A percentile compares a stretch with the other conserved stretches of the same genome.
Evolutionary conservation across 2,797 vertebrate species (phyloP).

Genomic region (Phataginus tricuspis): DNA sequence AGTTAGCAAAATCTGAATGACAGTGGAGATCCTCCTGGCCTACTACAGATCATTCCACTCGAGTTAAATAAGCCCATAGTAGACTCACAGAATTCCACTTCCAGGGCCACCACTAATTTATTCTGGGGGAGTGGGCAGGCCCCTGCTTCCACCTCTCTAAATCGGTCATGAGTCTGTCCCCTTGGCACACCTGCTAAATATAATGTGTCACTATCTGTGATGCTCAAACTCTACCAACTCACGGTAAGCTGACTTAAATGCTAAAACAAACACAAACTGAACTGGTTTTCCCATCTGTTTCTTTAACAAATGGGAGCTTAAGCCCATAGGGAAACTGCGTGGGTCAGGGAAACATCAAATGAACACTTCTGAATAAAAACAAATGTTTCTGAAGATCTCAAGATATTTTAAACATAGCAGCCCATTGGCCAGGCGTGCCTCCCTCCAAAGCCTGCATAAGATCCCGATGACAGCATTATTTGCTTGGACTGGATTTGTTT

Average conservation of each 20-base stretch:
- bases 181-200: not conserved
- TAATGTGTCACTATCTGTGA: not conserved
- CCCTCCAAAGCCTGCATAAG: slow-evolving; percentile 64
- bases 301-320: slow-evolving; percentile 76
- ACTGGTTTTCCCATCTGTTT: slow-evolving; percentile 74
- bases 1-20: not conserved
- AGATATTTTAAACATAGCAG: slow-evolving; percentile 72
- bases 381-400: slow-evolving; percentile 77
- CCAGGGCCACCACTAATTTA: not conserved
- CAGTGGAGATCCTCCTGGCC: no score
- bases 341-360: slow-evolving; percentile 79
- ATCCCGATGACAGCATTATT: slow-evolving; percentile 78
- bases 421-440: slow-evolving; percentile 38
- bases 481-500: slow-evolving; percentile 76
- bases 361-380: slow-evolving; percentile 81
- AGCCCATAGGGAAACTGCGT: slow-evolving; percentile 69
- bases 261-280: slow-evolving; percentile 74
- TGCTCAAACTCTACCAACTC: slow-evolving; percentile 19
- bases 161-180: not conserved
- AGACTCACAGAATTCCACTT: not conserved
- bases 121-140: not conserved
- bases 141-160: not conserved
- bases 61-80: not conserved
- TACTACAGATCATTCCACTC: not conserved
- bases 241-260: slow-evolving; percentile 65